These are phyloP conservation scores for Alectura lathami DNA, from an alignment of 2,113 vertebrate species.

Conservation along the genomic window DNA sequence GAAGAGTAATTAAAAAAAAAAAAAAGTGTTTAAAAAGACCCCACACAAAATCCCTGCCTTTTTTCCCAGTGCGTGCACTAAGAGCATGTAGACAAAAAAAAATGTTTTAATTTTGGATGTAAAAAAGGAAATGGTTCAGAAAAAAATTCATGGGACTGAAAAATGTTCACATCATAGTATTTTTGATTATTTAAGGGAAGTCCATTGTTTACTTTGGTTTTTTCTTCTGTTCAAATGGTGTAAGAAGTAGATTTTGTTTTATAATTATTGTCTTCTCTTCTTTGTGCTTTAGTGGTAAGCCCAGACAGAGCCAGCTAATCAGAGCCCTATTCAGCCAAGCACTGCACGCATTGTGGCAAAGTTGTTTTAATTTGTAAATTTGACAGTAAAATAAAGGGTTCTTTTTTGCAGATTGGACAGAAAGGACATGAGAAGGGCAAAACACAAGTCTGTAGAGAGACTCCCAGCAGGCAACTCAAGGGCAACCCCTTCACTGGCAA, in stretches of 20 bases:
- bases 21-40: not conserved
- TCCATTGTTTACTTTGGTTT: rapidly evolving
- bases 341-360: not conserved
- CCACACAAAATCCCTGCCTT: not conserved
- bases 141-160: not conserved
- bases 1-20: not conserved
- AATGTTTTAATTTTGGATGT: not conserved
- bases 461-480: not conserved
- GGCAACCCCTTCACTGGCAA: not conserved
- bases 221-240: not conserved
- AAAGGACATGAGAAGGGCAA: slow-evolving; percentile 14
- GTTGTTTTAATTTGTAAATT: slow-evolving; percentile 13
- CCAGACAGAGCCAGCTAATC: not conserved
- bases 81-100: not conserved
- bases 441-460: not conserved
- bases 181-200: not conserved
- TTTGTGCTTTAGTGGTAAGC: not conserved
- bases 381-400: not conserved
- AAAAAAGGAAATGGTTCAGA: not conserved
- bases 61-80: not conserved
- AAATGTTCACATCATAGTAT: not conserved
- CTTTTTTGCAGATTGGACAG: not conserved
- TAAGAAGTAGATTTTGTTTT: not conserved
- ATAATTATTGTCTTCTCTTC: not conserved
- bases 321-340: not conserved